phyloP scores from a whole-genome alignment of 2,113 vertebrate species.

The Sciurus niger region DNA sequence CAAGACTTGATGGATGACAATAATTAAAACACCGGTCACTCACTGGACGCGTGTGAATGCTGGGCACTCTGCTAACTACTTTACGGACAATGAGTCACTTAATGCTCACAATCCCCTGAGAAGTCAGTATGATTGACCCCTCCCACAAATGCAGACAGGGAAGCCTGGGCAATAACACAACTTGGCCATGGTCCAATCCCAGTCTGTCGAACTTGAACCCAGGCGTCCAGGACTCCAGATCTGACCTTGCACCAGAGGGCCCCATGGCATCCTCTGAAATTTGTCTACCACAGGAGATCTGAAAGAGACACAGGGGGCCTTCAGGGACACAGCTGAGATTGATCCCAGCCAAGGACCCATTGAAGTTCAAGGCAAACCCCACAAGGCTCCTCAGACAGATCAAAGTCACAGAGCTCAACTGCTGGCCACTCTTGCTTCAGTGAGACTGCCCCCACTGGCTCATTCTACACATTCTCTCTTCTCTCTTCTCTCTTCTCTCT shows the following conservation, averaged over 20 bases:
- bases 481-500: neutral
- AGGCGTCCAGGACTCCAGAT: neutral
- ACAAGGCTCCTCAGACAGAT: neutral
- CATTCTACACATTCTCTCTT: neutral
- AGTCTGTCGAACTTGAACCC: neutral
- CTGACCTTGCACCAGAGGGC: neutral
- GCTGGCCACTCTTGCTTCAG: accelerated
- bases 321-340: neutral
- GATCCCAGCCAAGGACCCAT: neutral
- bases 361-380: neutral
- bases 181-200: neutral
- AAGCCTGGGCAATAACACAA: neutral
- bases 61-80: neutral
- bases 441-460: neutral
- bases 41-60: neutral
- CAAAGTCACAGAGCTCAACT: neutral
- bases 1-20: neutral
- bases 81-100: neutral
- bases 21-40: neutral
- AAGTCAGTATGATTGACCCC: neutral
- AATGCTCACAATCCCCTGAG: neutral
- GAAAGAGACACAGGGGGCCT: neutral
- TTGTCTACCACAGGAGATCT: neutral
- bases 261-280: neutral
- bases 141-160: neutral